These are phyloP conservation scores for Lamproptera curius DNA, from an alignment of 2,888 invertebrate genomes.

Conservation along the genomic window DNA sequence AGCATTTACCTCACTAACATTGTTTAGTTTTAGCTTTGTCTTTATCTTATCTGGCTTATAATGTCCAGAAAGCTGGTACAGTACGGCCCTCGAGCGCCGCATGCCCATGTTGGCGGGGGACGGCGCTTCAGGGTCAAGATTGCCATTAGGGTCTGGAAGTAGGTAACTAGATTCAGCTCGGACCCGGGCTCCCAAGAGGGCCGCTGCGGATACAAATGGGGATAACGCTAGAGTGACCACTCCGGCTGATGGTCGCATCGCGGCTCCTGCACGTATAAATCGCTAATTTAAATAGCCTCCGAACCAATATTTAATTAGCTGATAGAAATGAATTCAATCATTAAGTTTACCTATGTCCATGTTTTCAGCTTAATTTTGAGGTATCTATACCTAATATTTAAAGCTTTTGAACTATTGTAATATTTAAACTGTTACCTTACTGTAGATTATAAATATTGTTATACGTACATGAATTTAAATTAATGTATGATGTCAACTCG, in stretches of 20 bases:
- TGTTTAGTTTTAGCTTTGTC: constrained; percentile 95
- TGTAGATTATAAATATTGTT: too few relatives aligned
- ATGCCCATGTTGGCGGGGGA: constrained; percentile 94
- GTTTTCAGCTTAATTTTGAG: too few relatives aligned
- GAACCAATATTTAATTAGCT: too few relatives aligned
- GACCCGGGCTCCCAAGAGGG: constrained; percentile 88
- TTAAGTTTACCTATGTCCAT: too few relatives aligned
- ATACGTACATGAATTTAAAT: too few relatives aligned
- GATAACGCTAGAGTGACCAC: constrained; percentile 80
- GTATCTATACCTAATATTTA: too few relatives aligned
- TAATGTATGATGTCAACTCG: too few relatives aligned
- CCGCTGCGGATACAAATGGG: constrained; percentile 84
- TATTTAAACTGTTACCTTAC: too few relatives aligned
- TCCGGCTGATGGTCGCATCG: constrained; percentile 78
- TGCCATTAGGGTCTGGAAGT: constrained; percentile 90
- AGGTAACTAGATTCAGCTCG: constrained; percentile 88
- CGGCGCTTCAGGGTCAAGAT: constrained; percentile 87
- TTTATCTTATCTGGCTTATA: constrained; percentile 96
- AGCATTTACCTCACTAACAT: constrained; percentile 83
- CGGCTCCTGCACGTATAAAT: constrained; percentile 77
- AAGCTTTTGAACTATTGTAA: too few relatives aligned
- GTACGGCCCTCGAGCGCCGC: constrained; percentile 94
- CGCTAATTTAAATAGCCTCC: constrained; percentile 77
- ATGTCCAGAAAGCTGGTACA: constrained; percentile 97
- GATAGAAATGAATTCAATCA: too few relatives aligned